Base-by-base conservation (phyloP, 2,113 vertebrate species). In the Tichodroma muraria region DNA sequence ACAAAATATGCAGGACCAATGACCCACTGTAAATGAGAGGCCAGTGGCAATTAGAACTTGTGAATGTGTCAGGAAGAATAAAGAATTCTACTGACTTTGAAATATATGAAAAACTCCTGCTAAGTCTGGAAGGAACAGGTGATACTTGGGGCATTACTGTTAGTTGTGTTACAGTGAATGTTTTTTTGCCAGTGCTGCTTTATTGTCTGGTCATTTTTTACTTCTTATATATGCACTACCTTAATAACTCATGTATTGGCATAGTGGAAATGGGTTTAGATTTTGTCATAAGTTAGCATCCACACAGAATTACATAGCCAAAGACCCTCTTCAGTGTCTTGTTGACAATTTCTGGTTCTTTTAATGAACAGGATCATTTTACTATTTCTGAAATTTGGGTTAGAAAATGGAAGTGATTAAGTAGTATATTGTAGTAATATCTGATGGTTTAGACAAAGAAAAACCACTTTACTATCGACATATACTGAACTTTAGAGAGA, bases 11-110 rank as follows among this genome's bases (percentile, higher is more conserved):
- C 15, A 75, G 92, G 82, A 75, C 97, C 95, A 76, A 7, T 0
- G 2, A 97, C 71, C 97, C 96, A 97, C 97, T 98, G 94, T 77
- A 69, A 82, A 81, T 45, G 44, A 86, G 37, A 93, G 17, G n/a
- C 4, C 54, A 44, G 70, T 44, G 45, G 15, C 56, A 87, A 30
- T 88, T 66, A 90, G 88, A 80, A 63, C 27, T 64, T 44, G 27
- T 31, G 16, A n/a, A 9, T 33, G 8, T 57, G 27, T 92, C 42
- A 47, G 69, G 68, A 82, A 85, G 40, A 75, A 82, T 16, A 47
- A 93, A 82, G 31, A 86, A 66, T 72, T 45, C 52, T 88, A 56
- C 20, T 88, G 52, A 56, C 42, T 44, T 91, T 82, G 81, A 86
- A 72, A 53, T 3, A 52, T 18, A 28, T 57, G 8, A 52, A 53